Evolutionary conservation across 2,113 vertebrate genomes (phyloP).

Genomic region (Arvicanthis niloticus): DNA sequence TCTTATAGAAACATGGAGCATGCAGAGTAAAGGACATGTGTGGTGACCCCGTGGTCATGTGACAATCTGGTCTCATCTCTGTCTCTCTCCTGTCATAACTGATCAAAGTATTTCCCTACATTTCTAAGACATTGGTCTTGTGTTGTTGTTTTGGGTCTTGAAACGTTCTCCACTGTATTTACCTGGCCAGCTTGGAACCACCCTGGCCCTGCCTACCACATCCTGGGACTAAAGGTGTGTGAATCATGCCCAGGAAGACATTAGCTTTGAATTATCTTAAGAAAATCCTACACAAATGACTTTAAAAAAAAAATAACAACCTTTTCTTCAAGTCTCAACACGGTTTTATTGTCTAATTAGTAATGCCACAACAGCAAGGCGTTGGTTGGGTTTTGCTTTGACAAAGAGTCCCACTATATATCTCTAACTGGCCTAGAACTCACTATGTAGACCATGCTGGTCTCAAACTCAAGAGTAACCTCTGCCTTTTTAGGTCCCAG

Average conservation of each 20-base stretch:
- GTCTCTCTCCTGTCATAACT: neutral
- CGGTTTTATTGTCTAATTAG: neutral
- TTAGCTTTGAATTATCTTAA: neutral
- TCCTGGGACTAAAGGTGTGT: neutral
- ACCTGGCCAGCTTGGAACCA: neutral
- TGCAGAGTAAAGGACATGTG: neutral
- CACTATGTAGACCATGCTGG: neutral
- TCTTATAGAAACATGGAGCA: constrained; percentile 4
- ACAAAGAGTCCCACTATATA: neutral
- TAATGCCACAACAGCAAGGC: neutral
- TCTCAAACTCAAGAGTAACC: neutral
- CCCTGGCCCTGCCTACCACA: neutral
- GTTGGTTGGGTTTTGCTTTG: neutral
- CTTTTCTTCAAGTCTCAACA: neutral
- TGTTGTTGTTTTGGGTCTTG: neutral
- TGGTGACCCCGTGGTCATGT: neutral
- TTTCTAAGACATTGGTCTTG: neutral
- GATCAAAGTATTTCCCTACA: constrained; percentile 30
- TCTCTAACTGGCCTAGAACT: neutral
- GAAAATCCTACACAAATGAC: neutral
- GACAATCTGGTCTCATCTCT: neutral
- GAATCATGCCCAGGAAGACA: neutral
- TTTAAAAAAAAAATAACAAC: neutral
- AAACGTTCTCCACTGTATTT: neutral
- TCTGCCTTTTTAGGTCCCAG: neutral